phyloP scores from a whole-genome alignment of 2,888 invertebrate genomes.

The Melieria picta region DNA sequence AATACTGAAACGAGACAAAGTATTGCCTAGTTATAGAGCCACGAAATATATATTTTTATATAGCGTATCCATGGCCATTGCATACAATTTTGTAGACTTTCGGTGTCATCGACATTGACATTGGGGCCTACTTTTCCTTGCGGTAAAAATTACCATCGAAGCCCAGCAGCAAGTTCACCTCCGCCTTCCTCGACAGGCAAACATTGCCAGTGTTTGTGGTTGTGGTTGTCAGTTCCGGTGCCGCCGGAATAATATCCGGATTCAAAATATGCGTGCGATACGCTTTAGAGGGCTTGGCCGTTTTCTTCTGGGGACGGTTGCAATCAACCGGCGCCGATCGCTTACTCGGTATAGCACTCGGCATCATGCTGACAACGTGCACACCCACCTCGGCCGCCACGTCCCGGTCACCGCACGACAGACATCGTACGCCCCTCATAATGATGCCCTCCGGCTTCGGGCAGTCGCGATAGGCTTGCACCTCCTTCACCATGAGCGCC shows the following conservation, averaged over 20 bases:
- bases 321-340: neutral
- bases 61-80: too few relatives aligned
- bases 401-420: constrained; percentile 53
- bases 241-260: neutral
- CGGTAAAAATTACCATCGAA: constrained; percentile 42
- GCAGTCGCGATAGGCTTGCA: constrained; percentile 52
- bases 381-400: constrained; percentile 54
- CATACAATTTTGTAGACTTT: too few relatives aligned
- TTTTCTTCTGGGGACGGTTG: neutral
- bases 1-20: too few relatives aligned
- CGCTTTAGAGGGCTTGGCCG: neutral
- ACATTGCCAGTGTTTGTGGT: too few relatives aligned
- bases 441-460: constrained; percentile 58
- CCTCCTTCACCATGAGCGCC: constrained; percentile 41
- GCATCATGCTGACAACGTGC: constrained; percentile 40
- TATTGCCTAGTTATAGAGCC: too few relatives aligned
- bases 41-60: too few relatives aligned
- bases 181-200: too few relatives aligned
- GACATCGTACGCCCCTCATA: constrained; percentile 51
- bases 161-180: constrained; percentile 38
- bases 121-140: constrained; percentile 19
- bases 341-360: constrained; percentile 32
- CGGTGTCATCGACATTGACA: too few relatives aligned
- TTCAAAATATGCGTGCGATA: neutral
- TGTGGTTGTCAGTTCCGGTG: too few relatives aligned